Evolutionary conservation across 53 echinoderm and acorn worm genomes (phyloP).

Genomic region (Holothuria scabra): DNA sequence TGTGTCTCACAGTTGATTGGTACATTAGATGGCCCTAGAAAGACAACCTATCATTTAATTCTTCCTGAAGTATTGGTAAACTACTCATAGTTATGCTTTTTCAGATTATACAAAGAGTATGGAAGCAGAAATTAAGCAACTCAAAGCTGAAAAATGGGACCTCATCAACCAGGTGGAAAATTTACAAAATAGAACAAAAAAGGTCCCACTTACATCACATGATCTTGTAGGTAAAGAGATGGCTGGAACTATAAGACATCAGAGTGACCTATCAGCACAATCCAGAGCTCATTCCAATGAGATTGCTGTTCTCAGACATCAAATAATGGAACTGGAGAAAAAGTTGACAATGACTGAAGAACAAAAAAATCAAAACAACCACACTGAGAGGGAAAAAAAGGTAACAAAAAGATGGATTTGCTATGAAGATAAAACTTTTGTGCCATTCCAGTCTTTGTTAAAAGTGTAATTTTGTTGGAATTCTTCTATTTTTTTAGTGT

Average conservation of each 20-base stretch:
- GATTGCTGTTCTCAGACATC: constrained; percentile 59
- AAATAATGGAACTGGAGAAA: constrained; percentile 73
- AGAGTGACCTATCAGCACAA: constrained; percentile 62
- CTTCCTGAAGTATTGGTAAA: background rate
- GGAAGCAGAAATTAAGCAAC: constrained; percentile 78
- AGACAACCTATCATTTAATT: background rate
- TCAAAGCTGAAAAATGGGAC: constrained; percentile 74
- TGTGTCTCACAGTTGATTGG: too few species aligned
- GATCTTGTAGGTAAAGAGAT: constrained; percentile 50
- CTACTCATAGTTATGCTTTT: too few species aligned
- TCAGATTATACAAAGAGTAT: constrained; percentile 79
- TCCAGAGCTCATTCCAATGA: constrained; percentile 68
- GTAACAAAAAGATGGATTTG: too few species aligned
- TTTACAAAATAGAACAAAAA: background rate
- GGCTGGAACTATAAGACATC: background rate
- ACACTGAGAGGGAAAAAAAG: background rate
- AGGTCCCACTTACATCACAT: background rate
- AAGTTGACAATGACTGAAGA: constrained; percentile 66
- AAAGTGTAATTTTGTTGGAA: too few species aligned
- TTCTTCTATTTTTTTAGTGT: too few species aligned
- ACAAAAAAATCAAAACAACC: constrained; percentile 73
- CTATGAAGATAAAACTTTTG: too few species aligned
- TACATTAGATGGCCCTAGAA: too few species aligned
- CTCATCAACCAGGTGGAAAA: constrained; percentile 59
- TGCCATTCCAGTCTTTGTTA: too few species aligned